Conservation (phyloP, 2,888 invertebrate genomes). For the Tetanocera ferruginea region DNA sequence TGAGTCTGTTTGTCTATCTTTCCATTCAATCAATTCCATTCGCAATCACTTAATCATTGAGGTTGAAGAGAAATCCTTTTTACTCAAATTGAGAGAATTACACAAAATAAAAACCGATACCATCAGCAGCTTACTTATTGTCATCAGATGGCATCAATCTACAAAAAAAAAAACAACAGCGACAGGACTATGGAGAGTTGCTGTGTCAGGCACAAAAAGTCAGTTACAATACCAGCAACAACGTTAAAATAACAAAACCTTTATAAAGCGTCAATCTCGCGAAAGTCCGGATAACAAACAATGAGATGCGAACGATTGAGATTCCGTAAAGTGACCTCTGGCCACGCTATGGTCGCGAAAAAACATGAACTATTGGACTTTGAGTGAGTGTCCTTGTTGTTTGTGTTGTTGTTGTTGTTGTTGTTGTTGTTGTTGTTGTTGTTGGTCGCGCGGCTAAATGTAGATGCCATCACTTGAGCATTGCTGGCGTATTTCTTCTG, state of each 20-base stretch:
- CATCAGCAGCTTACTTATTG: conserved; percentile 36
- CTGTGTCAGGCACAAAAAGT: neutral
- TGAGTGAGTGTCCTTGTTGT: neutral
- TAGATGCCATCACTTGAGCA: neutral
- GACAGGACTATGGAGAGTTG: no score
- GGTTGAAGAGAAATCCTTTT: conserved; percentile 26
- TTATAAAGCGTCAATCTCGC: neutral
- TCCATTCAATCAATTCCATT: neutral
- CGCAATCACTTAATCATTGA: conserved; percentile 38
- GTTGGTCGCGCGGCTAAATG: neutral
- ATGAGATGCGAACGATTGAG: conserved; percentile 9
- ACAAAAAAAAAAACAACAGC: neutral
- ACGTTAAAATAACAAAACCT: conserved; percentile 11
- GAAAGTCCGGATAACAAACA: neutral
- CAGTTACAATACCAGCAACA: conserved; percentile 1
- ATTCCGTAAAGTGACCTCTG: conserved; percentile 19
- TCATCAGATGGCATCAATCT: conserved; percentile 33
- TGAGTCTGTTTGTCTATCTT: no score
- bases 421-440: neutral
- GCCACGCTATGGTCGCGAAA: no score
- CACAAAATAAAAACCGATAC: conserved; percentile 31
- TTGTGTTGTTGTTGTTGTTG: neutral
- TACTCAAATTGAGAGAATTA: conserved; percentile 6
- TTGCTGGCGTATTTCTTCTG: neutral
- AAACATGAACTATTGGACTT: no score